These are phyloP conservation scores for Ispidina lecontei DNA, from an alignment of 2,797 vertebrate genomes.

Conservation along the genomic window DNA sequence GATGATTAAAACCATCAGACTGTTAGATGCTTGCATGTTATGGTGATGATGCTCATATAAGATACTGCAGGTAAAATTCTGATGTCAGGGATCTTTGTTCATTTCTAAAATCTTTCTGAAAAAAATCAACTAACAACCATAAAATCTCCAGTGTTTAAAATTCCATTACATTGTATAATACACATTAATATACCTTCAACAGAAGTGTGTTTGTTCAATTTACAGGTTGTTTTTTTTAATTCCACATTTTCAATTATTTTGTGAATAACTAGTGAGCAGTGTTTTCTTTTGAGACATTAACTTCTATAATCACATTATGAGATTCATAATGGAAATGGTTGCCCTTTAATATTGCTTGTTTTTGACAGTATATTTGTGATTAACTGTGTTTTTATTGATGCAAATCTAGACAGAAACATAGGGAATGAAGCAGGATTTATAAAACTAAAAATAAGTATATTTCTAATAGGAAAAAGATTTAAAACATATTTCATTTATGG, in stretches of 20 bases:
- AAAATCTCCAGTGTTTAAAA: background rate
- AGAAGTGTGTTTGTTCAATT: background rate
- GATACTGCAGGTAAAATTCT: background rate
- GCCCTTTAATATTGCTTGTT: background rate
- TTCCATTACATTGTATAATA: background rate
- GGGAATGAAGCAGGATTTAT: background rate
- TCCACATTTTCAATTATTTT: background rate
- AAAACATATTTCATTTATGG: background rate
- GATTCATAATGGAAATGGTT: background rate
- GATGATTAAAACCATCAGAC: background rate
- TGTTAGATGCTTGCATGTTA: background rate
- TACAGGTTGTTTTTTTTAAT: background rate
- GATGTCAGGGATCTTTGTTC: background rate
- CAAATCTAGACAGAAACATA: background rate
- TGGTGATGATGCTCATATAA: background rate
- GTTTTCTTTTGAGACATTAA: background rate
- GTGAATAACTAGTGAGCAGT: background rate
- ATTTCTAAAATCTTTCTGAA: background rate
- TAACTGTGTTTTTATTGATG: background rate
- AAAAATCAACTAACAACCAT: background rate
- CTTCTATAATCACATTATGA: background rate
- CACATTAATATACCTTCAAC: background rate
- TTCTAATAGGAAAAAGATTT: background rate
- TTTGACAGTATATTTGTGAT: background rate
- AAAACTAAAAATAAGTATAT: background rate